These are phyloP conservation scores for Anguilla marmorata DNA, from an alignment of 2,797 vertebrate species.

Conservation along the genomic window DNA sequence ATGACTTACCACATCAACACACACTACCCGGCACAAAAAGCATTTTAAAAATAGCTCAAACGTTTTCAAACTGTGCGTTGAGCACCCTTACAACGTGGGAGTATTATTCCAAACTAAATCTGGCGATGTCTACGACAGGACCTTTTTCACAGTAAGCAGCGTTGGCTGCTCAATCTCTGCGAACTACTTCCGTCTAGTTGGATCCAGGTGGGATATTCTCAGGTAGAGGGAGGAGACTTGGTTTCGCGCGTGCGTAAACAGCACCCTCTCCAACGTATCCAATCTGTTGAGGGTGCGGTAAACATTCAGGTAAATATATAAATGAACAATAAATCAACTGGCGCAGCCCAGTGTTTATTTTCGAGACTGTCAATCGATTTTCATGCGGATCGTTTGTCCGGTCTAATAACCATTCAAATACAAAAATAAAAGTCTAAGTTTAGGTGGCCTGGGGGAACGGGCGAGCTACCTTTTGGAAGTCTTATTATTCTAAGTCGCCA, in stretches of 20 bases:
- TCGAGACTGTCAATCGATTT: background rate
- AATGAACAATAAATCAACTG: conserved; percentile 13
- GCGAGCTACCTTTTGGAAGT: too few species aligned
- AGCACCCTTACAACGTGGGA: background rate
- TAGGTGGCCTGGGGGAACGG: too few species aligned
- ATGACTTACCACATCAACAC: background rate
- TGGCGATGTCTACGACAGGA: background rate
- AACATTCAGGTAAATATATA: background rate
- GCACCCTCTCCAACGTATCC: conserved; percentile 35
- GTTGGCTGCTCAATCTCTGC: conserved; percentile 28
- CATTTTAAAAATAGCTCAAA: background rate
- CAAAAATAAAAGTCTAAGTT: background rate
- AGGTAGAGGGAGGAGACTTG: conserved; percentile 69
- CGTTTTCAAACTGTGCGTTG: background rate
- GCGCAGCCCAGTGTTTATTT: background rate
- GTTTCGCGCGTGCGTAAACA: conserved; percentile 65
- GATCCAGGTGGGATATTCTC: conserved; percentile 75
- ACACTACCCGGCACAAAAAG: background rate
- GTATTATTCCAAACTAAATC: background rate
- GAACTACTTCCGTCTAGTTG: conserved; percentile 76
- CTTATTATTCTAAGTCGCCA: too few species aligned
- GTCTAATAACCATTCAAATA: background rate
- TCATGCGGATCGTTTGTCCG: background rate
- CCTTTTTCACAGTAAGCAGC: background rate
- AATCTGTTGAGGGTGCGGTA: background rate